Base-by-base conservation (phyloP, 2,113 vertebrate genomes). In the Cavia aperea region DNA sequence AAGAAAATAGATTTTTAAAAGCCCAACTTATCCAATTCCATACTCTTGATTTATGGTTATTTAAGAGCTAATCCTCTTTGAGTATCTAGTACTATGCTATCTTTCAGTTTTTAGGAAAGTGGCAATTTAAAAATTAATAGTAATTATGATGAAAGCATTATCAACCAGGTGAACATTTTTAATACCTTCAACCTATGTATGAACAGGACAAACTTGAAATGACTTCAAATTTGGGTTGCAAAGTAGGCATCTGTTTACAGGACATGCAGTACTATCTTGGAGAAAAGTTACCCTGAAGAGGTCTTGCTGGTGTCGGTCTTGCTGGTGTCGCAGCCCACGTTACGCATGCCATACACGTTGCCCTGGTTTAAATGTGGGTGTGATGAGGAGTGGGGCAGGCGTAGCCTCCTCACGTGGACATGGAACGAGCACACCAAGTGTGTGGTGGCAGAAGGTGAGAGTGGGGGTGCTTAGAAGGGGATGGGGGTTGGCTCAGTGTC, bases 1-100 rank as follows among this genome's bases (percentile, higher is more conserved):
- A 95, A 83, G 60, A 92, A 94, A 94, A 91, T 66, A 77, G 43
- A 82, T 91, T 91, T 60, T 33, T 19, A 1, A 58, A 86, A 81
- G 16, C 10, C 10, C 43, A 62, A 70, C 10, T 72, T 43, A 60
- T 87, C 62, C 29, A 86, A 21, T 79, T 73, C 68, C 51, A 92
- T 88, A 62, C 31, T 94, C 58, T 91, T 86, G 78, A 43, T 88
- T 94, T 49, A 70, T 58, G 29, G 43, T 70, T 87, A 72, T 90
- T 93, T 93, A 91, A 78, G 87, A 92, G 70, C 33, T 85, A 2
- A 36, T 62, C 39, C 16, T 56, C 49, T 92, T n/a, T 72, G 79
- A 81, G 7, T 89, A 77, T 75, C 87, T 90, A 63, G 54, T 88
- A 88, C 18, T 86, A 2, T 58, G 78, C 26, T 62, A 36, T 75